Percentiles rank a stretch among this genome's conserved stretches.
Conservation (phyloP, 2,797 vertebrate species). For the Sarcoramphus papa region DNA sequence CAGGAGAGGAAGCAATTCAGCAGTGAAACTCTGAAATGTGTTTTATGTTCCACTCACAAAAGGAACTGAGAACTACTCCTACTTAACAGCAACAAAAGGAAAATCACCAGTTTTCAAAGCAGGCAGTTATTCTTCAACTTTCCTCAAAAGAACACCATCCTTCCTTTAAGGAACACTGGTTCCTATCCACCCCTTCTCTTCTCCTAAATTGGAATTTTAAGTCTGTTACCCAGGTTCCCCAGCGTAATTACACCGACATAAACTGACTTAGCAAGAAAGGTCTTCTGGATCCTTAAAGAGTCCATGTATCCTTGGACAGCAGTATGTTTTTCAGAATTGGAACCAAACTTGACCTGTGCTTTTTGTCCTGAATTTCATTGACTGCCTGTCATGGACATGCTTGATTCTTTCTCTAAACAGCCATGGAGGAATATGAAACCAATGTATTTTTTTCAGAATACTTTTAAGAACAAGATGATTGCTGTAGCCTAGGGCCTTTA, state of each 20-base stretch:
- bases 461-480: neutral
- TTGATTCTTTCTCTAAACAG: neutral
- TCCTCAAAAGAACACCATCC: neutral
- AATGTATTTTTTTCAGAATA: neutral
- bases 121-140: neutral
- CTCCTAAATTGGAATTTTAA: neutral
- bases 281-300: neutral
- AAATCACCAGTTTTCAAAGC: neutral
- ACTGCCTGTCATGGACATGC: neutral
- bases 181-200: neutral
- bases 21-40: neutral
- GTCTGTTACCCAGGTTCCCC: neutral
- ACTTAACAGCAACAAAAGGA: neutral
- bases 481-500: neutral
- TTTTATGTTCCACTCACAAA: neutral
- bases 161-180: neutral
- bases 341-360: neutral
- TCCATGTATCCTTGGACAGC: neutral
- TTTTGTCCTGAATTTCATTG: neutral
- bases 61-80: neutral
- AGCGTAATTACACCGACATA: neutral
- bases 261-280: neutral
- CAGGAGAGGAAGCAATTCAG: neutral
- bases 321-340: neutral
- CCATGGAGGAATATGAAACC: neutral